phyloP scores from a whole-genome alignment of 1,140 invertebrate species.

The Whitmania pigra region DNA sequence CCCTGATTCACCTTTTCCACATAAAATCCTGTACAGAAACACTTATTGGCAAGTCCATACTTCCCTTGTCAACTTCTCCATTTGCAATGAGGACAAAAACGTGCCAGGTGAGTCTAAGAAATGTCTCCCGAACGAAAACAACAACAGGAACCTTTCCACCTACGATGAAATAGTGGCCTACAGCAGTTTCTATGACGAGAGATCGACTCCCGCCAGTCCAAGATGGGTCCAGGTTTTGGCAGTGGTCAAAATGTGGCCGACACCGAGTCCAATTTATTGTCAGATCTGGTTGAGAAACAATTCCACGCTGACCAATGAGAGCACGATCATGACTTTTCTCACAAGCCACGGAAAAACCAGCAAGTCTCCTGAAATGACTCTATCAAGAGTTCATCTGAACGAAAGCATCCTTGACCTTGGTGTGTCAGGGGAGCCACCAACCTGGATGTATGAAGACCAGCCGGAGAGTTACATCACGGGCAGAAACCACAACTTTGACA shows the following conservation, averaged over 20 bases:
- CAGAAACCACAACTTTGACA: constrained; percentile 10
- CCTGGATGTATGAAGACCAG: not conserved
- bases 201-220: not conserved
- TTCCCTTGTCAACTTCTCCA: too few species aligned
- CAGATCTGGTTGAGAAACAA: not conserved
- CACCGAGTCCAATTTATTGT: not conserved
- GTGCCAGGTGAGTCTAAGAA: too few species aligned
- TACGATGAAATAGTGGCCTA: constrained; percentile 13
- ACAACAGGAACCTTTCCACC: too few species aligned
- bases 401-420: too few species aligned
- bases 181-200: constrained; percentile 14
- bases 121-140: too few species aligned
- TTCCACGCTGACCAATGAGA: too few species aligned
- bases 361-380: not conserved
- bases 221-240: constrained; percentile 7
- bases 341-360: not conserved
- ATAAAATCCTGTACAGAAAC: too few species aligned
- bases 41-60: too few species aligned
- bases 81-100: too few species aligned
- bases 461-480: not conserved
- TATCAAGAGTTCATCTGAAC: too few species aligned
- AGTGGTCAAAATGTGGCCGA: not conserved
- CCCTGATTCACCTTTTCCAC: too few species aligned
- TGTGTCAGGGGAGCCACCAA: not conserved
- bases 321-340: too few species aligned